Conservation (phyloP, 2,888 invertebrate species). For the Crossocerus cetratus region DNA sequence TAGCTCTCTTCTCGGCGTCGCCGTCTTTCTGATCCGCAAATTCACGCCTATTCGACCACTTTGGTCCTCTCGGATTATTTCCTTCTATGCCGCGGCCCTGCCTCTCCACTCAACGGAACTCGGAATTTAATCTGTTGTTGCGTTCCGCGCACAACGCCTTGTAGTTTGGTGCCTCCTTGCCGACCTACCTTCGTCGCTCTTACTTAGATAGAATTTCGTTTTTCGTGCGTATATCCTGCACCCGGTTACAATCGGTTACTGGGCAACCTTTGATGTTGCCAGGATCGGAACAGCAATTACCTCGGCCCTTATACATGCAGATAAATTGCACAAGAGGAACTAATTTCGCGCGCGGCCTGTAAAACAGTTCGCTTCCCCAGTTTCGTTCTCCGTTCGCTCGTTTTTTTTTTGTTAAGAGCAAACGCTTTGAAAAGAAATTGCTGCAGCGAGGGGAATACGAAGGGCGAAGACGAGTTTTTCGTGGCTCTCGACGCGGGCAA, state of each 20-base stretch:
- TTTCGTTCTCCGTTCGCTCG: neutral
- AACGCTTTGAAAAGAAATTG: constrained; percentile 22
- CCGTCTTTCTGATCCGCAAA: constrained; percentile 2
- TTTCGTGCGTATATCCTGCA: no score
- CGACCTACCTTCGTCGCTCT: no score
- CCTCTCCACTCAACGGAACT: neutral
- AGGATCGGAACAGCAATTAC: no score
- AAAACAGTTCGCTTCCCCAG: neutral
- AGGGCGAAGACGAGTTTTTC: constrained; percentile 36
- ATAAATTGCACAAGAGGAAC: neutral
- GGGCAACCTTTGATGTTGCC: no score
- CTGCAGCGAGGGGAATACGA: constrained; percentile 23
- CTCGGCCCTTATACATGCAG: neutral
- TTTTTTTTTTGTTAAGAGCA: constrained; percentile 15
- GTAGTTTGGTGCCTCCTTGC: no score
- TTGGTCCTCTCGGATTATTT: neutral
- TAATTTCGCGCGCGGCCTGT: neutral
- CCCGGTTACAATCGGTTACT: no score
- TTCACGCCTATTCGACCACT: neutral
- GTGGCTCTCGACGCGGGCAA: constrained; percentile 5
- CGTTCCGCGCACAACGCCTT: no score
- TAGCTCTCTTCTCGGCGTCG: neutral
- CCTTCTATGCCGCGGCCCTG: neutral
- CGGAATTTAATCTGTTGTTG: neutral
- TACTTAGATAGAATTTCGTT: no score